Percentiles rank a stretch among this genome's conserved stretches.
Evolutionary conservation across 2,113 vertebrate species (phyloP).

Genomic region (Haemorhous mexicanus): DNA sequence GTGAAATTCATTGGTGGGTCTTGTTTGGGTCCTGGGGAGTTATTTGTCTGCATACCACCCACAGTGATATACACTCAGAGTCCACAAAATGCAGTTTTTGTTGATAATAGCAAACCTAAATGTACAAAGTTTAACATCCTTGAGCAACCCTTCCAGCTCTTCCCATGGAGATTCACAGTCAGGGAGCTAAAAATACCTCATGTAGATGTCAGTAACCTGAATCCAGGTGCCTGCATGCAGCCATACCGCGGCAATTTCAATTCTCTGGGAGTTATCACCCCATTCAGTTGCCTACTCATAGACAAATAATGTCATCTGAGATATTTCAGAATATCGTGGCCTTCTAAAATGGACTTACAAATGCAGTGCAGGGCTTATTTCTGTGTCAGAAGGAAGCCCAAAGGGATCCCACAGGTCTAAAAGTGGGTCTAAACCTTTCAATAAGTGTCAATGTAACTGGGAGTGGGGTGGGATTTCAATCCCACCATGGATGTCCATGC

Average conservation of each 20-base stretch:
- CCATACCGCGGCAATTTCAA: rapidly evolving
- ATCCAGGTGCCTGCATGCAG: not conserved
- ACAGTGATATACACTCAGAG: not conserved
- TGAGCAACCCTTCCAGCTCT: not conserved
- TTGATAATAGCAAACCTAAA: not conserved
- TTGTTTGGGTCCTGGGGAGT: not conserved
- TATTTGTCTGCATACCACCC: not conserved
- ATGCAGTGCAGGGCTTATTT: not conserved
- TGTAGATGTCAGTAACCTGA: not conserved
- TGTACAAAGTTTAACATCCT: not conserved
- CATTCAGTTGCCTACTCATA: not conserved
- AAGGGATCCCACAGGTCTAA: not conserved
- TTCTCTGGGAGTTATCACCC: not conserved
- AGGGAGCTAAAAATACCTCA: not conserved
- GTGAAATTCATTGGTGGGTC: not conserved
- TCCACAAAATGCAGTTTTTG: not conserved
- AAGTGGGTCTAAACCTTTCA: not conserved
- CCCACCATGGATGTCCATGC: not conserved
- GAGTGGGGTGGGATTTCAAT: not conserved
- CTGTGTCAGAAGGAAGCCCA: not conserved
- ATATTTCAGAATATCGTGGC: not conserved
- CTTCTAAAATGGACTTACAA: not conserved
- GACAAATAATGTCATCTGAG: not conserved
- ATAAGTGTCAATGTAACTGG: not conserved
- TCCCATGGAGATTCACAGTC: not conserved